These are phyloP conservation scores for Acrobasis suavella DNA, from an alignment of 2,888 invertebrate species.

Conservation along the genomic window DNA sequence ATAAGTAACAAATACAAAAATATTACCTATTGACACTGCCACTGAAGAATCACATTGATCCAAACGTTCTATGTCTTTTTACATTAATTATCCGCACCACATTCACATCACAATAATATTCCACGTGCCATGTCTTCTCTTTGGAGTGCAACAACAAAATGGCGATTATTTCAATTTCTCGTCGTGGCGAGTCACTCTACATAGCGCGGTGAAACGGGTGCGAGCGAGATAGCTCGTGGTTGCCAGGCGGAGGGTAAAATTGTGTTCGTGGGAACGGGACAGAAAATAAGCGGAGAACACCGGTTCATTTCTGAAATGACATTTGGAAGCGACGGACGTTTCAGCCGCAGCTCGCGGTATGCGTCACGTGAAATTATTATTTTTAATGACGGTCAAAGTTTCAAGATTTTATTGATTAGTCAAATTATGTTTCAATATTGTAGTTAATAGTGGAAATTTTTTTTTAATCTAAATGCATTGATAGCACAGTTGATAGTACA, in stretches of 20 bases:
- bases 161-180: constrained; percentile 17
- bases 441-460: background rate
- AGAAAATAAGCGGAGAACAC: constrained; percentile 5
- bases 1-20: background rate
- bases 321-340: background rate
- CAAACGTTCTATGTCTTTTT: background rate
- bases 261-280: constrained; percentile 1
- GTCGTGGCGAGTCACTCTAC: constrained; percentile 17
- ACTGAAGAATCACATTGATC: constrained; percentile 12
- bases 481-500: no score
- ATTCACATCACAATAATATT: constrained; percentile 12
- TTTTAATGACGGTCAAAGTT: background rate
- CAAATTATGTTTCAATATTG: background rate
- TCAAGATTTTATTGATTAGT: background rate
- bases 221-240: constrained; percentile 5
- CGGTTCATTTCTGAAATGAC: constrained; percentile 7
- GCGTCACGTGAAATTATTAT: background rate
- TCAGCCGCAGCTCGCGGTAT: background rate
- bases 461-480: no score
- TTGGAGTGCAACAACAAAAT: constrained; percentile 16
- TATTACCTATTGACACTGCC: constrained; percentile 2
- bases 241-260: background rate
- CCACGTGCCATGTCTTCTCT: constrained; percentile 11
- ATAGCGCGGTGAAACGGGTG: constrained; percentile 17
- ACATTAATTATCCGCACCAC: background rate